Conservation (phyloP, 2,888 invertebrate species). For the Charanyca ferruginea region DNA sequence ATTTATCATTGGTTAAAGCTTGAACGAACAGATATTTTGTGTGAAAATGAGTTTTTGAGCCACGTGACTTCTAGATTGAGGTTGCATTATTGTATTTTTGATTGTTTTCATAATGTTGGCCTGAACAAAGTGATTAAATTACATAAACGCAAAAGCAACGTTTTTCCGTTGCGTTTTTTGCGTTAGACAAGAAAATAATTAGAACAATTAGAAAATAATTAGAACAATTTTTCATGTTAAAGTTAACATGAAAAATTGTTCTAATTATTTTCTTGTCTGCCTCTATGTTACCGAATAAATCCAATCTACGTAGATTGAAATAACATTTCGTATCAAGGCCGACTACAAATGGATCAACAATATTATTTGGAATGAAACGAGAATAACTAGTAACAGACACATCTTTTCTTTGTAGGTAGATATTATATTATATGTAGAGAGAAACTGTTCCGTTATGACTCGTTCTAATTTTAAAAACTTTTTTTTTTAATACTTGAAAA, state of each 20-base stretch:
- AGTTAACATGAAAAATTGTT: not conserved
- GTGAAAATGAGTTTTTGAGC: not conserved
- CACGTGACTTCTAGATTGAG: not conserved
- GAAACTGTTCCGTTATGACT: not conserved
- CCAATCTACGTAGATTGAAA: conserved; percentile 21
- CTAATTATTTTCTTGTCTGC: not conserved
- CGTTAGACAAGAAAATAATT: no score
- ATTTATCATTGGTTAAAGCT: conserved; percentile 48
- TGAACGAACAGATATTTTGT: conserved; percentile 36
- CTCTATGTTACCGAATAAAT: conserved; percentile 4
- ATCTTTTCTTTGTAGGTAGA: not conserved
- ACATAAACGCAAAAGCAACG: no score
- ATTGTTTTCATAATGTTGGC: not conserved
- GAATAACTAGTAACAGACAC: conserved; percentile 9
- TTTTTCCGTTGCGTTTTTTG: no score
- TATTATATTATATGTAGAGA: no score
- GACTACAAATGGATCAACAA: conserved; percentile 38
- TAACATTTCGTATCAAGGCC: conserved; percentile 23
- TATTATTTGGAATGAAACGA: conserved; percentile 23
- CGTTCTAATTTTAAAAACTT: no score
- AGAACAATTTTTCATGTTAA: no score
- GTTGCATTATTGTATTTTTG: not conserved
- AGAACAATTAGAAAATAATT: no score
- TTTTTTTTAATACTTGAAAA: no score
- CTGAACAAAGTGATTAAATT: not conserved